Evolutionary conservation across 2,113 vertebrate species (phyloP).

Genomic region (Sinocyclocheilus rhinocerous): DNA sequence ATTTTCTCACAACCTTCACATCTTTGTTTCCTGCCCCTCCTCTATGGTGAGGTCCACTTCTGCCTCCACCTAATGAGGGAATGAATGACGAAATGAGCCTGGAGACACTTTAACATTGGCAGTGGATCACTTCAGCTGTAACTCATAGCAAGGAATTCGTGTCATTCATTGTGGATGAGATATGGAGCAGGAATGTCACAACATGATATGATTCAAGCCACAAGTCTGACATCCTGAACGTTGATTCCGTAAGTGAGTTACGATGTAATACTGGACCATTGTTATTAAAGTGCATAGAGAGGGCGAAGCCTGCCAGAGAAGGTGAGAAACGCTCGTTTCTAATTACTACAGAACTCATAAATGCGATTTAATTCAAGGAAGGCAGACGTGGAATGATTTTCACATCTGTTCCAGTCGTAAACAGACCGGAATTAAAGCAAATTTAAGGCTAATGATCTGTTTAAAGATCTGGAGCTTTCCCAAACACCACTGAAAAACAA

Average conservation of each 20-base stretch:
- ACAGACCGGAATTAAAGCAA: slow-evolving; percentile 58
- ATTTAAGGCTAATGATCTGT: slow-evolving; percentile 63
- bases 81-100: slow-evolving; percentile 56
- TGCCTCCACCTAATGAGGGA: background rate
- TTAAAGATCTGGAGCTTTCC: slow-evolving; percentile 63
- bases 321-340: slow-evolving; percentile 28
- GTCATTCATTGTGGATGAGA: slow-evolving; percentile 12
- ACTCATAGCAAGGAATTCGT: background rate
- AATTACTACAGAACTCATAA: slow-evolving; percentile 52
- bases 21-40: background rate
- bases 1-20: slow-evolving; percentile 22
- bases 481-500: slow-evolving; percentile 51
- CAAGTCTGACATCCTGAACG: background rate
- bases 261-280: slow-evolving; percentile 11
- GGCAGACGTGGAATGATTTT: slow-evolving; percentile 56
- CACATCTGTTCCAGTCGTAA: slow-evolving; percentile 63
- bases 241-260: background rate
- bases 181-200: background rate
- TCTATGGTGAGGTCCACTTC: background rate
- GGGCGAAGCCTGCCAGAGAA: background rate
- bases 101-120: slow-evolving; percentile 47
- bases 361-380: slow-evolving; percentile 43
- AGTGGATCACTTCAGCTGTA: background rate
- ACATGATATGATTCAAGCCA: background rate
- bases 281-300: slow-evolving; percentile 30